Base-by-base conservation (phyloP, 2,797 vertebrate genomes). In the Salarias fasciatus region DNA sequence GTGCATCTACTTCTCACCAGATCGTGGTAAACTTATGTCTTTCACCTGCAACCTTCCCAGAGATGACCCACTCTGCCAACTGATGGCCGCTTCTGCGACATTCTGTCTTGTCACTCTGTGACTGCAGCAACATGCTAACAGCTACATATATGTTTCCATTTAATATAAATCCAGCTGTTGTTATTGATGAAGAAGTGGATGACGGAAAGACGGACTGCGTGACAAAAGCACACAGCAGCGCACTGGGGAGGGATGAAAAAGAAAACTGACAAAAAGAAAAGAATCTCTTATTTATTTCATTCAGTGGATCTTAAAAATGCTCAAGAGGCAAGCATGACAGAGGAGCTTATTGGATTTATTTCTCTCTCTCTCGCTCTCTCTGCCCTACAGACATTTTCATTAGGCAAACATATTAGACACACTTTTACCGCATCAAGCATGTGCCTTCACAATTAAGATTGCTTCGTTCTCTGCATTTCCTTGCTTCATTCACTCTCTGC, bases 291-390 rank as follows among this genome's bases (percentile, higher is more conserved):
- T 86, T 88, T 86, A 85, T 87, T 87, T 82, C 35, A 83, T 86
- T 91, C 79, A 76, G 70, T 71, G 71, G 78, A 84, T 89, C 88
- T 88, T 79, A 76, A 79, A 89, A 83, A 85, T 28, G 55, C 74
- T 87, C 68, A 77, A 79, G 79, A 86, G 82, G 68, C 75, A 72
- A 84, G 81, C 87, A 88, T 88, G 85, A 89, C 88, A 54, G 80
- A 86, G 70, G 72, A 82, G 86, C 85, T 92, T 89, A 89, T 86
- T 87, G 86, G 87, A 90, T 92, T 90, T 90, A 87, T 78, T 84
- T 69, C 72, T 45, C 66, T 13, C 62, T 69, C 41, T 54, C 24
- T 50, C 13, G 6, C 51, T 37, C 46, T 44, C 52, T 50, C 59
- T 73, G 66, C 61, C 43, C 35, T 42, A 65, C 68, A 73, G 58